Percentiles rank a stretch among this genome's conserved stretches.
Conservation (phyloP, 2,888 invertebrate species). For the Drosophila limbata region DNA sequence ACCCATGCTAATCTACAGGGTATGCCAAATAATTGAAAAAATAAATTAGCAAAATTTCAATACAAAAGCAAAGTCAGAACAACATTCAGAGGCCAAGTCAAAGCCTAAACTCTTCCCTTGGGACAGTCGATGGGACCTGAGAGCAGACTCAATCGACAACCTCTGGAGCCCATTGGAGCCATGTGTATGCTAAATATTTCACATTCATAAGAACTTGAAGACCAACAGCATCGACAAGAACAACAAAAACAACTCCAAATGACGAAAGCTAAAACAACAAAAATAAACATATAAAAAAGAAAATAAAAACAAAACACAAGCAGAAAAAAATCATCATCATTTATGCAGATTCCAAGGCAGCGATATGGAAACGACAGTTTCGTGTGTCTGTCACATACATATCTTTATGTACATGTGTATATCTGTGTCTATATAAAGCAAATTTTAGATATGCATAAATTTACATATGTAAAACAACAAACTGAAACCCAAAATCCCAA, state of each 20-base stretch:
- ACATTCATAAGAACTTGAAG: slow-evolving; percentile 60
- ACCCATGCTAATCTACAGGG: slow-evolving; percentile 8
- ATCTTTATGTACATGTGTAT: slow-evolving; percentile 12
- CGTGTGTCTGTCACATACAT: slow-evolving; percentile 33
- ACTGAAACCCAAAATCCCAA: slow-evolving; percentile 28
- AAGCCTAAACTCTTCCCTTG: slow-evolving; percentile 44
- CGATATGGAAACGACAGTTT: slow-evolving; percentile 71
- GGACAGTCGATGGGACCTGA: slow-evolving; percentile 40
- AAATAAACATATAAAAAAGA: slow-evolving; percentile 25
- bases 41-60: slow-evolving; percentile 56
- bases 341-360: slow-evolving; percentile 76
- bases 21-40: slow-evolving; percentile 12
- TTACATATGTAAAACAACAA: slow-evolving; percentile 56
- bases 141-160: slow-evolving; percentile 13
- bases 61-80: slow-evolving; percentile 27
- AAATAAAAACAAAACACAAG: slow-evolving; percentile 15
- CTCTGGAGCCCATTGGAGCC: slow-evolving; percentile 37
- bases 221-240: slow-evolving; percentile 25
- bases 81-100: not conserved
- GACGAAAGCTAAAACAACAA: slow-evolving; percentile 58
- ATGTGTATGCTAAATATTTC: slow-evolving; percentile 66
- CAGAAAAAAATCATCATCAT: slow-evolving; percentile 75
- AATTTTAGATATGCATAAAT: slow-evolving; percentile 72
- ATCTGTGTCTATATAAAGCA: slow-evolving; percentile 16
- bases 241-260: slow-evolving; percentile 49